These are phyloP conservation scores for Zaprionus capensis DNA, from an alignment of 1,140 invertebrate genomes.

Conservation along the genomic window DNA sequence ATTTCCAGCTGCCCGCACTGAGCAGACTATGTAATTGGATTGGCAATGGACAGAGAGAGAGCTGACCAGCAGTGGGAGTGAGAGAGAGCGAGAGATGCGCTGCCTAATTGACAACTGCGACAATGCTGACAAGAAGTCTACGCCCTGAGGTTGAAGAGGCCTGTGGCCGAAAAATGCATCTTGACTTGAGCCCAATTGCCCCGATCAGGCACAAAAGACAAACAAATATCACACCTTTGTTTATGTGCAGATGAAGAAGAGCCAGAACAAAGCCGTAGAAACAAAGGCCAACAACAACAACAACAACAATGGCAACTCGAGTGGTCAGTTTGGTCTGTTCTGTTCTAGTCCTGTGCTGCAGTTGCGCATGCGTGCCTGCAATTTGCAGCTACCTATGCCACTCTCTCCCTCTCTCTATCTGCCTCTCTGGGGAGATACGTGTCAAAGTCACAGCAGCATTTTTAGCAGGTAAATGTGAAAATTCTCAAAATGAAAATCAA, in stretches of 20 bases:
- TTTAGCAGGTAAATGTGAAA: slow-evolving; percentile 84
- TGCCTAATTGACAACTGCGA: slow-evolving; percentile 71
- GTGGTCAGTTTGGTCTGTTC: slow-evolving; percentile 53
- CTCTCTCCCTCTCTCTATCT: not conserved
- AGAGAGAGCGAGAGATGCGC: not conserved
- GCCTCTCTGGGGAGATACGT: slow-evolving; percentile 44
- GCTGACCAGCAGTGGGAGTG: not conserved
- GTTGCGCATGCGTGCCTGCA: slow-evolving; percentile 74
- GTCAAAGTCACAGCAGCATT: slow-evolving; percentile 73
- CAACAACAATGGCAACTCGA: slow-evolving; percentile 13
- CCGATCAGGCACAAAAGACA: slow-evolving; percentile 75
- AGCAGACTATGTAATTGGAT: slow-evolving; percentile 68
- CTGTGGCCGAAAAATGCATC: slow-evolving; percentile 56
- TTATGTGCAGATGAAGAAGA: slow-evolving; percentile 32
- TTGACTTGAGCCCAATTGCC: slow-evolving; percentile 84
- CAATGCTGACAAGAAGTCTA: slow-evolving; percentile 72
- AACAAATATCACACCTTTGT: slow-evolving; percentile 84
- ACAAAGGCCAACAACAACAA: slow-evolving; percentile 32
- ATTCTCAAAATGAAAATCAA: slow-evolving; percentile 70
- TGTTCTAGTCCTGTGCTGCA: slow-evolving; percentile 20
- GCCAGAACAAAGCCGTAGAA: slow-evolving; percentile 18
- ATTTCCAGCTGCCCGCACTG: slow-evolving; percentile 53
- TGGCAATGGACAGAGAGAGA: slow-evolving; percentile 32
- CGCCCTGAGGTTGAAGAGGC: slow-evolving; percentile 37
- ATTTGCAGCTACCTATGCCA: slow-evolving; percentile 7